phyloP scores from a whole-genome alignment of 2,113 vertebrate species.

The Tor tambroides region DNA sequence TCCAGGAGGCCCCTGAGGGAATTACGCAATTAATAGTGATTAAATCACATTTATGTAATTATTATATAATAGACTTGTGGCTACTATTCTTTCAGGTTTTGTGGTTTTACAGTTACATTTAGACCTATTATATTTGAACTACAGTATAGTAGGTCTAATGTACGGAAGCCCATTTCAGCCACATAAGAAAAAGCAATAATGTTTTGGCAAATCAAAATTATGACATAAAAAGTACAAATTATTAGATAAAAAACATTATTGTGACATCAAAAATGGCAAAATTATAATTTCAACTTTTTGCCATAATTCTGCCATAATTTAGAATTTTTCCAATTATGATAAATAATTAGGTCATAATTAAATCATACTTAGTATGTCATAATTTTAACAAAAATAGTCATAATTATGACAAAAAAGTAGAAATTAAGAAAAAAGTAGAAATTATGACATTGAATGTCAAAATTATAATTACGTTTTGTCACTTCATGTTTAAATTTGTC shows the following conservation, averaged over 20 bases:
- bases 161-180: background rate
- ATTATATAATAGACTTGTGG: background rate
- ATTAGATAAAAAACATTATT: background rate
- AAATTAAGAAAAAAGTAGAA: too few species aligned
- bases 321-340: too few species aligned
- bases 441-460: too few species aligned
- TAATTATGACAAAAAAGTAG: too few species aligned
- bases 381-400: too few species aligned
- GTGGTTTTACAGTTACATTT: background rate
- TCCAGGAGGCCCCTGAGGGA: slow-evolving; percentile 89
- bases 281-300: too few species aligned
- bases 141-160: background rate
- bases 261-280: background rate
- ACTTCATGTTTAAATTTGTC: too few species aligned
- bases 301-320: too few species aligned
- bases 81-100: background rate
- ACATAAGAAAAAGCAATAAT: background rate
- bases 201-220: background rate
- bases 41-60: slow-evolving; percentile 14
- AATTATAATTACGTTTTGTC: too few species aligned
- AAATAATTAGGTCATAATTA: background rate
- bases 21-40: slow-evolving; percentile 46
- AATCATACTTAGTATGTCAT: too few species aligned
- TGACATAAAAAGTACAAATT: background rate
- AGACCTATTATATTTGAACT: background rate